Base-by-base conservation (phyloP, 2,113 vertebrate genomes). In the Bettongia penicillata region DNA sequence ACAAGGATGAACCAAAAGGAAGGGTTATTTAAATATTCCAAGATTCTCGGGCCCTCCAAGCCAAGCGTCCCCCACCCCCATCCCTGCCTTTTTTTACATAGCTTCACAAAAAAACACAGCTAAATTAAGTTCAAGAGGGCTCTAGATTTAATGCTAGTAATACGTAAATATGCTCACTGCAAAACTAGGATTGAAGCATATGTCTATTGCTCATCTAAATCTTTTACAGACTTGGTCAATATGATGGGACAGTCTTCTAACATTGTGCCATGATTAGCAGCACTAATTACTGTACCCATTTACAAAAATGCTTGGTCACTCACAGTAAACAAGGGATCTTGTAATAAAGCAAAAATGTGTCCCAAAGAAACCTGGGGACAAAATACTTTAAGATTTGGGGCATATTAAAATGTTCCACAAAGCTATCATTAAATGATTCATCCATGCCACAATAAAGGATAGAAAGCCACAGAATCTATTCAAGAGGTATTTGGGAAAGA, bases 1-100 rank as follows among this genome's bases (percentile, higher is more conserved):
- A 96, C 94, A 93, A 90, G 89, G 48, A 91, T 92, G 94, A 97
- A 96, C 95, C 68, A 96, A 52, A 95, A 91, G 90, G 84, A 96
- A 89, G 95, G 95, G 96, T 96, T 97, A 95, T 43, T 97, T 95
- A 97, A 97, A 97, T 93, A 97, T 94, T 96, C 91, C 90, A 96
- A 95, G 97, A 93, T 95, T 97, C 55, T 91, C 93, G 92, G 94
- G 52, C 91, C 90, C 93, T 89, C 96, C 95, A 94, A 98, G 95
- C 89, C 94, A 97, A 92, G 84, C 0, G 0, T 11, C 55, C 1
- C 26, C 8, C 55, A 28, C 12, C 3, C 31, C 16, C 5, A 14
- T 12, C 11, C 61, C 61, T n/a, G 3, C 4, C 16, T 5, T 77
- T 77, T 31, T 28, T 28, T 28, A 55, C 84, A 93, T 89, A 26